Conservation (phyloP, 1,140 invertebrate genomes). For the Procambarus virginalis region DNA sequence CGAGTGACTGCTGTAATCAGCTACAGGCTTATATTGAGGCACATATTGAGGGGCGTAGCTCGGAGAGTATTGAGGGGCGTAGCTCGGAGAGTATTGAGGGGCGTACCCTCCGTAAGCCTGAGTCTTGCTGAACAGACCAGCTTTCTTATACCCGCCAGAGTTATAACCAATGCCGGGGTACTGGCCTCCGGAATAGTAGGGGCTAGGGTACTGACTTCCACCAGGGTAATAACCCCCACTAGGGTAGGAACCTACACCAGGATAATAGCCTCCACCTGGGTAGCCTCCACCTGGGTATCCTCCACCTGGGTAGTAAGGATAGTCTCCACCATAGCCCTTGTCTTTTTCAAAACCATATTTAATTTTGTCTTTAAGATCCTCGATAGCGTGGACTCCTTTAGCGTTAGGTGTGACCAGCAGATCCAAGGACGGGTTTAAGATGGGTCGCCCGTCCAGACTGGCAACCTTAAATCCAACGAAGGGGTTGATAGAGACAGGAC, state of each 20-base stretch:
- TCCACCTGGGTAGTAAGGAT: not conserved
- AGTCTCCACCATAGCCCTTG: not conserved
- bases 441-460: slow-evolving; percentile 43
- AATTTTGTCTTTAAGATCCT: slow-evolving; percentile 27
- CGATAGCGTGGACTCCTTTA: slow-evolving; percentile 42
- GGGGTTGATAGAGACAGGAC: slow-evolving; percentile 65
- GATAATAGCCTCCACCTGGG: not conserved
- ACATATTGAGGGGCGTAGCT: too few species aligned
- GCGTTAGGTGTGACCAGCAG: slow-evolving; percentile 65
- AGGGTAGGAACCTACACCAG: too few species aligned
- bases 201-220: not conserved
- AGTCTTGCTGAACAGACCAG: not conserved
- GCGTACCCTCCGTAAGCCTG: not conserved
- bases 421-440: slow-evolving; percentile 62
- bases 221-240: not conserved
- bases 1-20: not conserved
- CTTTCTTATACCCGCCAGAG: too few species aligned
- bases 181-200: not conserved
- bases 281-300: not conserved
- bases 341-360: not conserved
- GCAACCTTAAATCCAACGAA: slow-evolving; percentile 62
- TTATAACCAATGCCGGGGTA: not conserved
- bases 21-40: slow-evolving; percentile 19
- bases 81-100: not conserved
- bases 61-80: not conserved